These are phyloP conservation scores for Rhineura floridana DNA, from an alignment of 2,113 vertebrate species.

Conservation along the genomic window DNA sequence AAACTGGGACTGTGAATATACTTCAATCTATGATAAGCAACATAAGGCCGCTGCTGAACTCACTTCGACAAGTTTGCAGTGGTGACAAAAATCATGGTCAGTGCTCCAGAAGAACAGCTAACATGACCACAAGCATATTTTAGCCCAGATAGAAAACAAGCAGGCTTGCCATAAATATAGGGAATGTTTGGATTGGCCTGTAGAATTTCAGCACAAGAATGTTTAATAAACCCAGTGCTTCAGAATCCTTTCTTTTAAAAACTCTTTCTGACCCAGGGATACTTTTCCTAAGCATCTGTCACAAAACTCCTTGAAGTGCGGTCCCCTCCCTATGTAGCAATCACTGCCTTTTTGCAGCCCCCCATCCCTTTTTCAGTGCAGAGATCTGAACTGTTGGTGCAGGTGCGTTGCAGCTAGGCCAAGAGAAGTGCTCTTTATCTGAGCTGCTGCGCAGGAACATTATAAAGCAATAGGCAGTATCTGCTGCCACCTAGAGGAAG, in stretches of 20 bases:
- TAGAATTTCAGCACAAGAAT: not conserved
- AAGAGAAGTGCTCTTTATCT: not conserved
- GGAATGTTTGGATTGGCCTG: not conserved
- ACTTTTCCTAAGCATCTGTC: not conserved
- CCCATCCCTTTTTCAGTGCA: not conserved
- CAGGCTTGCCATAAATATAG: not conserved
- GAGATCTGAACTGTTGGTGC: not conserved
- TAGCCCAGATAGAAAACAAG: not conserved
- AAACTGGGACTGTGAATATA: not conserved
- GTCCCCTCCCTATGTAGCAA: not conserved
- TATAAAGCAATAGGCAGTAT: slow-evolving; percentile 20
- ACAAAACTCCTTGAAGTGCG: not conserved
- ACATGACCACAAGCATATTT: not conserved
- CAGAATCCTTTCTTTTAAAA: not conserved
- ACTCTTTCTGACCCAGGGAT: not conserved
- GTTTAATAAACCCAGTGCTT: not conserved
- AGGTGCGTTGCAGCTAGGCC: not conserved
- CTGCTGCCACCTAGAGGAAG: slow-evolving; percentile 60
- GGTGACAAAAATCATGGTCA: not conserved
- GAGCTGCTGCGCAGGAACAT: not conserved
- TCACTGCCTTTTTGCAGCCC: not conserved
- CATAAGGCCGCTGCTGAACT: not conserved
- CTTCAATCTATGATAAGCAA: not conserved
- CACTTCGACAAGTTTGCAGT: not conserved
- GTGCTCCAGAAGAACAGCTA: not conserved